These are phyloP conservation scores for Agrotis clavis DNA, from an alignment of 2,888 invertebrate genomes.

Conservation along the genomic window DNA sequence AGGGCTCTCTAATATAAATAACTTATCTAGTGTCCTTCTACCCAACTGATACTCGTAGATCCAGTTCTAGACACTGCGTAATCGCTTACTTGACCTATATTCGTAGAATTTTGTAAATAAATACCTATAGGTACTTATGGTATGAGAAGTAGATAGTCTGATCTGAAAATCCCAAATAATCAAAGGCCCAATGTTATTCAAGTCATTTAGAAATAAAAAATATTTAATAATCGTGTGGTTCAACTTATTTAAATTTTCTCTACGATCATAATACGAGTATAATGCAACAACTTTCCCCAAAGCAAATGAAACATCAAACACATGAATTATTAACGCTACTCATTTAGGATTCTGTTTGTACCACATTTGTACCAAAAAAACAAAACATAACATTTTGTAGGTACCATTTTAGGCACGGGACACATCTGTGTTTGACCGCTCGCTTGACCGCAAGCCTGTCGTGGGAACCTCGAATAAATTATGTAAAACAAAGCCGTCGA, in stretches of 20 bases:
- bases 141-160: no score
- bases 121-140: no score
- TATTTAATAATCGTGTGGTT: no score
- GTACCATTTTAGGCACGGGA: conserved; percentile 23
- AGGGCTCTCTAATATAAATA: background rate
- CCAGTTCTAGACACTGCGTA: background rate
- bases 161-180: no score
- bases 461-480: conserved; percentile 68
- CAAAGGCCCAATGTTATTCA: no score
- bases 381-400: conserved; percentile 36
- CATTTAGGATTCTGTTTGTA: conserved; percentile 45
- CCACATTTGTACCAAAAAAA: conserved; percentile 34
- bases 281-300: background rate
- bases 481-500: conserved; percentile 65
- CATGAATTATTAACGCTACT: conserved; percentile 32
- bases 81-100: background rate
- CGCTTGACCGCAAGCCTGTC: conserved; percentile 50
- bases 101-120: background rate
- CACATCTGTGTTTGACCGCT: conserved; percentile 56
- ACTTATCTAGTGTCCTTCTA: background rate
- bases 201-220: no score
- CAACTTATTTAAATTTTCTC: background rate
- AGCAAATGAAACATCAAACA: conserved; percentile 3
- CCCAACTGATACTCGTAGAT: background rate
- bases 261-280: background rate